Evolutionary conservation across 2,888 invertebrate genomes (phyloP), one percentile per base, ranked within the genome.

Genomic region (Aphodius granarius): DNA sequence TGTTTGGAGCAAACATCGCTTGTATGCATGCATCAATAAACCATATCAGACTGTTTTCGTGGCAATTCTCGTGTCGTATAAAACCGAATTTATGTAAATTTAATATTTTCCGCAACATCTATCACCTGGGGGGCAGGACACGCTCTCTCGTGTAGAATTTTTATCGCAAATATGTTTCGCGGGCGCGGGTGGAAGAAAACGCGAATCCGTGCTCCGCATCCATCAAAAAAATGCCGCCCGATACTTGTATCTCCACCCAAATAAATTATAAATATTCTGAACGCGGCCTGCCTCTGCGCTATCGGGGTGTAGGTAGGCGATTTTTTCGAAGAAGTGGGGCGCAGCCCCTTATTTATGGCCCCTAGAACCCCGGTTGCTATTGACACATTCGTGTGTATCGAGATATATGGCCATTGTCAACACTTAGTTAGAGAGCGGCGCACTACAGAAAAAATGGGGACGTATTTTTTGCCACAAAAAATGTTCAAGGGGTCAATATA

Each of bases 291-390:
- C 71, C 20, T 19, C 71, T 20, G 20, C 63, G 17, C 43, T 71
- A 72, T 63, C 63, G 72, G 20, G 66, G 63, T 19, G 19, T 23
- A 62, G 66, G 75, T 20, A 16, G 73, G 22, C 63, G 72, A 72
- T 75, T 75, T 75, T 75, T 66, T 68, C 72, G 77, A 77, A 73
- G 62, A 75, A 75, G 72, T 75, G 75, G 76, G 74, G 75, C 76
- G 73, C 76, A 78, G 79, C 70, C 84, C 83, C 83, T 84, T 84
- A 86, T 86, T 86, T 86, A 86, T 85, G 78, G 83, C 82, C 78
- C 82, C 80, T 81, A 80, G 80, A 66, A 63, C 82, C 82, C 80
- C 81, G 83, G 83, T 83, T 86, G 86, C 83, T 85, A 86, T 86
- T 86, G 86, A 86, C 86, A 85, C 83, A 77, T 78, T 80, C 76